A percentile compares a stretch with the other conserved stretches of the same genome.
Conservation (phyloP, 1,140 invertebrate species). For the Drosophila pruinosa region DNA sequence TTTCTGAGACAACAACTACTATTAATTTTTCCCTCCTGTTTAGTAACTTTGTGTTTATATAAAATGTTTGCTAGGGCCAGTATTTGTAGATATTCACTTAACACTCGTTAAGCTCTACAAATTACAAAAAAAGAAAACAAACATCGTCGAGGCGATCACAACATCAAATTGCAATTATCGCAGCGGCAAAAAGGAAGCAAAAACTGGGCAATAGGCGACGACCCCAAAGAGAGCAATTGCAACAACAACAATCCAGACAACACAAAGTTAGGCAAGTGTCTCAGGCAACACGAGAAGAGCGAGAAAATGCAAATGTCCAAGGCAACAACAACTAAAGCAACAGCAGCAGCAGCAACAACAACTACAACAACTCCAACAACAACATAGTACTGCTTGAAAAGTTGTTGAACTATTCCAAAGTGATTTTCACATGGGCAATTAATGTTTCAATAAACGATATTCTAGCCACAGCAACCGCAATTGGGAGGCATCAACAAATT, state of each 20-base stretch:
- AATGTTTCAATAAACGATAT: constrained; percentile 81
- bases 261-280: constrained; percentile 57
- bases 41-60: neutral
- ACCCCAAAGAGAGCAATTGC: constrained; percentile 34
- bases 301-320: constrained; percentile 50
- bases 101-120: constrained; percentile 12
- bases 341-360: neutral
- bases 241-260: constrained; percentile 7
- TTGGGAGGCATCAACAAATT: constrained; percentile 54
- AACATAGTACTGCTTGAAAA: constrained; percentile 2
- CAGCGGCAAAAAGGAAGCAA: constrained; percentile 53
- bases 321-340: constrained; percentile 8
- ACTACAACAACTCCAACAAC: neutral
- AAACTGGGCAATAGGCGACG: constrained; percentile 43
- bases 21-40: neutral
- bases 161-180: constrained; percentile 77
- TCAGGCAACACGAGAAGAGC: constrained; percentile 24
- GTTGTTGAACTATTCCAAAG: constrained; percentile 44
- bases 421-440: constrained; percentile 79
- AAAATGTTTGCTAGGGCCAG: neutral
- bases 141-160: neutral
- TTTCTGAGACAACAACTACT: too few relatives aligned
- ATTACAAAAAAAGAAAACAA: constrained; percentile 16
- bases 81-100: neutral
- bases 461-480: constrained; percentile 36